These are phyloP conservation scores for Coturnix japonica DNA, from an alignment of 2,113 vertebrate species.

Conservation along the genomic window DNA sequence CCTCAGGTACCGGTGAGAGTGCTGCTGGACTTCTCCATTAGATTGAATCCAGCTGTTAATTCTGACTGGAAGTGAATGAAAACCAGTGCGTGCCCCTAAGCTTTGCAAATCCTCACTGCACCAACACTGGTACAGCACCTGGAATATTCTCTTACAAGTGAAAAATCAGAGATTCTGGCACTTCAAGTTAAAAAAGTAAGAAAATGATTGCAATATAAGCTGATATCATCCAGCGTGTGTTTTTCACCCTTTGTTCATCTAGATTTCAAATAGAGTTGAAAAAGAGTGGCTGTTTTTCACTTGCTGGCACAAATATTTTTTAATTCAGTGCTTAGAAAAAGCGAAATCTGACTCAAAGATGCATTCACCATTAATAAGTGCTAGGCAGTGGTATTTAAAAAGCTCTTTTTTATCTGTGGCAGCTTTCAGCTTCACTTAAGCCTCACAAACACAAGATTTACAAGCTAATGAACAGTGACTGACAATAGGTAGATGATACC, in stretches of 20 bases:
- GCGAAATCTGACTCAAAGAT: constrained; percentile 56
- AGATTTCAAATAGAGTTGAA: neutral
- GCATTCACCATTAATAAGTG: constrained; percentile 65
- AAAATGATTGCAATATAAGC: neutral
- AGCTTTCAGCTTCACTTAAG: constrained; percentile 57
- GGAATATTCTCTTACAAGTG: neutral
- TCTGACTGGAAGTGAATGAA: neutral
- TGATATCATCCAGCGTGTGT: neutral
- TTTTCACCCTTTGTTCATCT: neutral
- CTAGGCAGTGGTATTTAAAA: constrained; percentile 56
- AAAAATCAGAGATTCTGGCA: neutral
- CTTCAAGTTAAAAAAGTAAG: neutral
- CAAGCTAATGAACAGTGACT: constrained; percentile 45
- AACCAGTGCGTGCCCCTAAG: neutral
- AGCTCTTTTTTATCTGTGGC: constrained; percentile 51
- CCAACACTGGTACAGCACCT: neutral
- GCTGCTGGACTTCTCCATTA: neutral
- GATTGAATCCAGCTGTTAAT: neutral
- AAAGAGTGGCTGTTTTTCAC: neutral
- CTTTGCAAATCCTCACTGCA: neutral
- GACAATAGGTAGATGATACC: constrained; percentile 44
- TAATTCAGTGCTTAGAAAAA: constrained; percentile 25
- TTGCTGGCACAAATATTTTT: neutral
- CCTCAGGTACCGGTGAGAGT: neutral
- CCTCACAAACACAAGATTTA: constrained; percentile 58